A percentile compares a stretch with the other conserved stretches of the same genome.
These are phyloP conservation scores for Dryobotodes eremita DNA, from an alignment of 2,888 invertebrate species.

Conservation along the genomic window DNA sequence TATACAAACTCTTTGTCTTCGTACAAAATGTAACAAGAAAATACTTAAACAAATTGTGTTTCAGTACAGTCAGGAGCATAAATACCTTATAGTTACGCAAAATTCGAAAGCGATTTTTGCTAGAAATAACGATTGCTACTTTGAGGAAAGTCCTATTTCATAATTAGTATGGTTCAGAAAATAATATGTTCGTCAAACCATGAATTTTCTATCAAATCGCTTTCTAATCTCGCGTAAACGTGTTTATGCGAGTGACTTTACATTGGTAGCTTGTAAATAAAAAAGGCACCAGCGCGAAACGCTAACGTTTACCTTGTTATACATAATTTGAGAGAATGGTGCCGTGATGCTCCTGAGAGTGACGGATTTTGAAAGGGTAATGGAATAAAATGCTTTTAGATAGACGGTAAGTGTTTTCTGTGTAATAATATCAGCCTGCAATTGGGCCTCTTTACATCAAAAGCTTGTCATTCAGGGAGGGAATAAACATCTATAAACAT, in stretches of 20 bases:
- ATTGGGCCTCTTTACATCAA: background rate
- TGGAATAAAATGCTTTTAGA: slow-evolving; percentile 24
- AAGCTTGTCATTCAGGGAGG: background rate
- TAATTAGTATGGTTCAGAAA: background rate
- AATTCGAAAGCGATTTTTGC: background rate
- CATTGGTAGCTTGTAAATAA: slow-evolving; percentile 15
- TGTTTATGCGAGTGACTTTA: background rate
- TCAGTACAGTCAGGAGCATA: background rate
- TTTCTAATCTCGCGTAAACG: too few species aligned
- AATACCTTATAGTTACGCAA: background rate
- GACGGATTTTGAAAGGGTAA: slow-evolving; percentile 24
- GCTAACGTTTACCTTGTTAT: slow-evolving; percentile 22
- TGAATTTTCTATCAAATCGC: background rate
- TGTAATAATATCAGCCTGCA: slow-evolving; percentile 1
- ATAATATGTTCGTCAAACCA: too few species aligned
- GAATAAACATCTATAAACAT: background rate
- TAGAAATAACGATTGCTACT: background rate
- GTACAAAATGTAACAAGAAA: background rate
- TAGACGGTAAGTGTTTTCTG: background rate
- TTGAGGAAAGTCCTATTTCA: background rate
- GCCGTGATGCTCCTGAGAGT: background rate
- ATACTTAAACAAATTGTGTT: background rate
- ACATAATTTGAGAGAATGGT: slow-evolving; percentile 31
- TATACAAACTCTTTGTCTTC: background rate
- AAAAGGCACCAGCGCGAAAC: background rate